Evolutionary conservation across 2,113 vertebrate genomes (phyloP), one percentile per base, ranked within the genome.

Genomic region (Meriones unguiculatus): DNA sequence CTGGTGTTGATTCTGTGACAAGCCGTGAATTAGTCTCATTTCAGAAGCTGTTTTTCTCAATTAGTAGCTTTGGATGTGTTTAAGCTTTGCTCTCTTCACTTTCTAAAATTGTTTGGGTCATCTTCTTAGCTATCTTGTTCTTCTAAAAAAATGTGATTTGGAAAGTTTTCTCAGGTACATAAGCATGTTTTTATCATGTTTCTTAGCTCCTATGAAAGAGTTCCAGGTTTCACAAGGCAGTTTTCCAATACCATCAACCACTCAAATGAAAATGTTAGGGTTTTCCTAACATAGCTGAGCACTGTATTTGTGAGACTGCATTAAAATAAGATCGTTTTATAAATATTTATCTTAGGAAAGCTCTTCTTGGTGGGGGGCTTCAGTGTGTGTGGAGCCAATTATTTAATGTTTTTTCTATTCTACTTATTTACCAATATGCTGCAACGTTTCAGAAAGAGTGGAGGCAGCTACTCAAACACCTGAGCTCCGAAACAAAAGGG

Each of bases 371-470:
- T 22, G 52, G 38, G 75, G n/a, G 52, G 24, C n/a, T 69, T 69
- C 14, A 22, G 41, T 32, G 6, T 67, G 35, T 67, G 24, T 24
- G 14, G 35, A 96, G 70, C 22, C n/a, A 92, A 62, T 81, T n/a
- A 76, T 57, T 54, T 85, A 32, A 52, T 89, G 77, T 95, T 54
- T 28, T 28, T 22, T 64, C 46, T 64, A 67, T 75, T 93, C 72
- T 75, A 72, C 15, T 50, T 35, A 62, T 52, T 82, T 92, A 76
- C 67, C 70, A 46, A 35, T n/a, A 87, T 30, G 81, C 24, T 87
- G 64, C 25, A 90, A 93, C 72, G 50, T 65, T 89, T 89, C 89
- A 52, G 77, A 96, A 95, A 24, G 59, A 91, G 41, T 89, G 25
- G 1, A 94, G 52, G 67, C 41, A 59, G 35, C 69, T 67, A 59